Conservation (phyloP, 2,797 vertebrate species). For the Silurus aristotelis region DNA sequence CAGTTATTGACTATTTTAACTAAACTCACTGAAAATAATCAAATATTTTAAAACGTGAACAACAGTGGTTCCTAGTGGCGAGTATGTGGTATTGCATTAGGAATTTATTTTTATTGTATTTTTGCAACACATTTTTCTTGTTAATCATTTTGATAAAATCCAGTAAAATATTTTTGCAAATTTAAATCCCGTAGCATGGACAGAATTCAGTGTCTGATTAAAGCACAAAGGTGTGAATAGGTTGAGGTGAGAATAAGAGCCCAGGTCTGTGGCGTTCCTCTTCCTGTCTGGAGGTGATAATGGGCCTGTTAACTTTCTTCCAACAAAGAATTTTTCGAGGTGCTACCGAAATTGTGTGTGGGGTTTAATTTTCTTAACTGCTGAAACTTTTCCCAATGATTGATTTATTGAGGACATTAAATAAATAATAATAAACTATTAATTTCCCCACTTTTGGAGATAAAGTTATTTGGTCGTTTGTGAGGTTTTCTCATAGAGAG, state of each 20-base stretch:
- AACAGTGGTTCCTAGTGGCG: conserved; percentile 10
- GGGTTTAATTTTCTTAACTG: not conserved
- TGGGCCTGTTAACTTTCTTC: not conserved
- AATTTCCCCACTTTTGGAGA: no score
- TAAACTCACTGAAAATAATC: not conserved
- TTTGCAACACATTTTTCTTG: not conserved
- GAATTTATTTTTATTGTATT: not conserved
- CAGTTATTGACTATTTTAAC: no score
- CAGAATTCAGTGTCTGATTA: not conserved
- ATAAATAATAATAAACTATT: not conserved
- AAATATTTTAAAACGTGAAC: not conserved
- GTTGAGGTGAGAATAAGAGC: not conserved
- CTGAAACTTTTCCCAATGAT: not conserved
- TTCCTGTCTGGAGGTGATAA: conserved; percentile 15
- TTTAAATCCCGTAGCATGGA: not conserved
- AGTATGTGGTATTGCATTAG: not conserved
- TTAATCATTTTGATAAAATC: not conserved
- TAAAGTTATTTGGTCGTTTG: no score
- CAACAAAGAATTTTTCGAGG: not conserved
- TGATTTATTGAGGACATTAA: not conserved
- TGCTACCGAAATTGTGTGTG: not conserved
- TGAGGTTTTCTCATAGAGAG: no score
- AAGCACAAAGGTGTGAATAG: conserved; percentile 14
- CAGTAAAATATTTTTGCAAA: no score
- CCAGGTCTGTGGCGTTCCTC: not conserved